Evolutionary conservation across 2,888 invertebrate genomes (phyloP), one percentile per base, ranked within the genome.

Genomic region (Chymomyza amoena): DNA sequence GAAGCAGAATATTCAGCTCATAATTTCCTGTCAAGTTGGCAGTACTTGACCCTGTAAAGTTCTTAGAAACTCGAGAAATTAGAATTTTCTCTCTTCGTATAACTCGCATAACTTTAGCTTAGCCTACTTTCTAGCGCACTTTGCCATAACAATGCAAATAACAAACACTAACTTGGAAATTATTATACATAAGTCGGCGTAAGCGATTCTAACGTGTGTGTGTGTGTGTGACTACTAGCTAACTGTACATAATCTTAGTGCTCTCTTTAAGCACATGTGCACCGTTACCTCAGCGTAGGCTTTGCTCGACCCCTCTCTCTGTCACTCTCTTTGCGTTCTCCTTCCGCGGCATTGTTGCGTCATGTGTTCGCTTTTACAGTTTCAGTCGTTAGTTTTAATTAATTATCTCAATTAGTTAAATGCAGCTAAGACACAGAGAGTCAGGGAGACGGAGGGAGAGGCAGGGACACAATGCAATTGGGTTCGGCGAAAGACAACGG

Each of bases 341-440:
- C 56, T 18, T 57, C 28, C 0, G 28, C 20, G 28, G 1, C 6
- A 57, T 57, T 20, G 57, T 57, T 57, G 57, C 15, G 57, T 25
- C 25, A 25, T 25, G 25, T 18, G 16, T 20, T 16, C 54, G 9
- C 20, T 54, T 54, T 16, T 54, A 54, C 54, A 54, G 54, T 54
- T 54, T 69, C 56, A 67, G 85, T 82, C 80, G 85, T 83, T 85
- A 85, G 82, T 83, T 81, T 74, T 85, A 82, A 83, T 83, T 83
- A 83, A 85, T 83, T 83, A 85, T 85, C 79, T 83, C 81, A 83
- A 83, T 83, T 83, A 85, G 85, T 83, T 83, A 83, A 83, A 85
- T 16, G 77, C 72, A 64, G 32, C 60, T 13, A 16, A n/a, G 28
- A 13, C 16, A 6, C 28, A 16, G n/a, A 36, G 7, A 60, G 25